Base-by-base conservation (phyloP, 2,797 vertebrate species). In the Aphelocoma californica region DNA sequence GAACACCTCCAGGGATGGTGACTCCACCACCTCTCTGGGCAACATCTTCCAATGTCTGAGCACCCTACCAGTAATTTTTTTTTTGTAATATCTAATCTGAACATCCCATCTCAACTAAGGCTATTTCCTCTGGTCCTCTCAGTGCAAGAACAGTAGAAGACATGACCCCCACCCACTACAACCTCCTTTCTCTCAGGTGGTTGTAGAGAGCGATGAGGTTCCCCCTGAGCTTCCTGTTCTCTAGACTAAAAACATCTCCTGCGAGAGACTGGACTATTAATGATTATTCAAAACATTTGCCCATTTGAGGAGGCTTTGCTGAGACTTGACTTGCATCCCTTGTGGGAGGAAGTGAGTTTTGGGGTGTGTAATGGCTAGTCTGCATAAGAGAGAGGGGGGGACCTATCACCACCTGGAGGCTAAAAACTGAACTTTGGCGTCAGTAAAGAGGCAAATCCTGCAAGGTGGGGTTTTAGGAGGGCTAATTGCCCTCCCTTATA, bases 91-190 rank as follows among this genome's bases (percentile, higher is more conserved):
- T 20, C 5, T 62, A 48, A 62, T 34, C 10, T 48, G 42, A 75
- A 29, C 44, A 12, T 32, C 13, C 31, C 15, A 6, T 32, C 32
- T 56, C 34, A 69, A 4, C 8, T 24, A 69, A 48, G 11, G 18
- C 15, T 23, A 2, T 28, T 67, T 54, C 13, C 7, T 61, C 18
- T 36, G 21, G 7, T 54, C 10, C 7, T 69, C 23, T 48, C 47
- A 24, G 26, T 74, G 19, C 34, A 42, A 34, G 12, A 15, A 11
- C 5, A 2, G 21, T 23, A 40, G n/a, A 88, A 66, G 40, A 53
- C 29, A 31, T 2, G 2, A 2, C 9, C 8, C 12, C 14, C 10
- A n/a, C 14, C 7, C 18, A 31, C 7, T 38, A 10, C 24, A 45
- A 15, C 17, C 14, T 66, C 25, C 38, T 66, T 20, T 53, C 40